A percentile compares a stretch with the other conserved stretches of the same genome.
These are phyloP conservation scores for Beroe forskalii DNA, from an alignment of 37 sponge, comb jelly and placozoan genomes.

Conservation along the genomic window DNA sequence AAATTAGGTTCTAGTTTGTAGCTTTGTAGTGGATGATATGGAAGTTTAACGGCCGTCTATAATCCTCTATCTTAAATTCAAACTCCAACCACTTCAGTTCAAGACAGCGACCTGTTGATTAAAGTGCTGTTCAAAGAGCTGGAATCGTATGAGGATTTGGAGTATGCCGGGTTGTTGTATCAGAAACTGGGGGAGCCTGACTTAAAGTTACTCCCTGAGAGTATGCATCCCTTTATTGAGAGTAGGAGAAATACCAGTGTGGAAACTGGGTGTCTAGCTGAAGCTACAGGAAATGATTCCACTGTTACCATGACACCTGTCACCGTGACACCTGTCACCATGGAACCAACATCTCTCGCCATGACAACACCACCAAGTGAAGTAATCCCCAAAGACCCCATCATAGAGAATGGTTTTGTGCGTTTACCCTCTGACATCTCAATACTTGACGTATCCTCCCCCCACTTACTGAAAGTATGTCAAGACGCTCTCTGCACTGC, in stretches of 20 bases:
- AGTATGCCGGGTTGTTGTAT: slow-evolving; percentile 22
- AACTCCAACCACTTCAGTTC: too few relatives aligned
- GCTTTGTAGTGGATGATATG: too few relatives aligned
- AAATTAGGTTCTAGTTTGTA: too few relatives aligned
- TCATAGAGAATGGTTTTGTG: not conserved
- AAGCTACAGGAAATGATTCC: not conserved
- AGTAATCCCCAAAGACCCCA: not conserved
- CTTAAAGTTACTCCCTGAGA: not conserved
- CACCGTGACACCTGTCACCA: too few relatives aligned
- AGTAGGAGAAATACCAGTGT: not conserved
- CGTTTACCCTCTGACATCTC: not conserved
- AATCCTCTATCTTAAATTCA: too few relatives aligned
- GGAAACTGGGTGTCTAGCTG: not conserved
- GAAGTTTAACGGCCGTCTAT: too few relatives aligned
- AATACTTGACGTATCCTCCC: not conserved
- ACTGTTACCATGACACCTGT: not conserved
- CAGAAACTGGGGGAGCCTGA: not conserved
- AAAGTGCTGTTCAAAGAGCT: not conserved
- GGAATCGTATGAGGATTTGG: not conserved
- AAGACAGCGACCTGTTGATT: not conserved
- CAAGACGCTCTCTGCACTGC: not conserved
- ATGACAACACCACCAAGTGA: not conserved
- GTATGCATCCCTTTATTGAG: not conserved
- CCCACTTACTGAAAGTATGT: not conserved
- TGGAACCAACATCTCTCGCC: not conserved